Base-by-base conservation (phyloP, 2,113 vertebrate species). In the Cheilinus undulatus region DNA sequence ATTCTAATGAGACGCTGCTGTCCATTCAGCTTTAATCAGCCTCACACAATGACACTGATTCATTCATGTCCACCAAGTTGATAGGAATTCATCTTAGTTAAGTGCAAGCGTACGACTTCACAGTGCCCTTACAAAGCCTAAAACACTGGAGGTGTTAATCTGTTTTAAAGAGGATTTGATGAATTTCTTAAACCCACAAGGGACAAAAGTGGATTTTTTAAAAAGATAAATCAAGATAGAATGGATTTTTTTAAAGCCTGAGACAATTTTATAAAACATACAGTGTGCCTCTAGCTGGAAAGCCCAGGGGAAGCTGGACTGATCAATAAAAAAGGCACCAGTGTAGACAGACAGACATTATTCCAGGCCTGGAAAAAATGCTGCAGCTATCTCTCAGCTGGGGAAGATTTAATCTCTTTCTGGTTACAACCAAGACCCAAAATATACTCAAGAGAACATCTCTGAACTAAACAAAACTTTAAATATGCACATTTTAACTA, bases 1-100 rank as follows among this genome's bases (percentile, higher is more conserved):
- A 73, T 82, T 80, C 72, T 67, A 75, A 84, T 76, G 43, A 82
- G 62, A 69, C 48, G 34, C 72, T 73, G 78, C 59, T 64, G 71
- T 84, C 86, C 82, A 85, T 86, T 86, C 85, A 86, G 72, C 60
- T 65, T 78, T 84, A 81, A 88, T 87, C 84, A 84, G 72, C 63
- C 65, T 51, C 48, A 76, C 75, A 74, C 66, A 76, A 75, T 73
- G 60, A 71, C 58, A 57, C 49, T 40, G 65, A 77, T 80, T 84
- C 71, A 79, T 85, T 76, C 73, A 76, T 49, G 50, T 34, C 14
- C 1, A 50, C 59, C 58, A 67, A 52, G 36, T 69, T 67, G 60
- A 82, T 48, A 66, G n/a, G 20, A 72, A 62, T 84, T 75, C 82
- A 42, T 78, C 53, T 76, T 48, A 22, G 50, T 43, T 27, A 32